A percentile compares a stretch with the other conserved stretches of the same genome.
phyloP scores from a whole-genome alignment of 2,888 invertebrate species.

The Eupithecia inturbata region DNA sequence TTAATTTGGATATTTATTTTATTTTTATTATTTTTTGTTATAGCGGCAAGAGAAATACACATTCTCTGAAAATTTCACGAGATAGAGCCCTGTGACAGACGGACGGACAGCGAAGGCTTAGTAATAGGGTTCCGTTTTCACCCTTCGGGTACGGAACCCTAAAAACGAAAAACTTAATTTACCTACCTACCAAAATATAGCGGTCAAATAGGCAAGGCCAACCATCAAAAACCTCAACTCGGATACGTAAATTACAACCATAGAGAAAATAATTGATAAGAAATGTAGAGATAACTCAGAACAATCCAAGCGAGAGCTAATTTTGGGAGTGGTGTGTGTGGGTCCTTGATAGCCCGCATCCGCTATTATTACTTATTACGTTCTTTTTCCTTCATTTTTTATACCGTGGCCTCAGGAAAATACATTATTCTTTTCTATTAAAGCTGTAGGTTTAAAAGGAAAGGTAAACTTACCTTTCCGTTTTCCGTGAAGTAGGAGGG shows the following conservation, averaged over 20 bases:
- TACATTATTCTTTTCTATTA: background rate
- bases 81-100: no score
- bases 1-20: no score
- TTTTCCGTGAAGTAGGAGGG: no score
- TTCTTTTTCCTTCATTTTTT: conserved; percentile 9
- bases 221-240: background rate
- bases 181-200: background rate
- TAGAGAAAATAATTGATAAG: background rate
- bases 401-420: background rate
- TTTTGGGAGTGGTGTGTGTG: conserved; percentile 23
- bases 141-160: no score
- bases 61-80: no score
- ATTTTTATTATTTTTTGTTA: no score
- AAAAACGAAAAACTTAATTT: background rate
- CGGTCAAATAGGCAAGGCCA: background rate
- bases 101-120: no score
- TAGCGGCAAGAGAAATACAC: no score
- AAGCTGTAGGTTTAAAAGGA: background rate
- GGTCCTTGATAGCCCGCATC: conserved; percentile 42
- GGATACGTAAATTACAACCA: background rate
- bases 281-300: background rate
- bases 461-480: no score
- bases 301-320: background rate
- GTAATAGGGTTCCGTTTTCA: no score
- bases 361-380: conserved; percentile 6